A percentile compares a stretch with the other conserved stretches of the same genome.
Conservation (phyloP, 2,797 vertebrate species). For the Syndactyla subalaris region DNA sequence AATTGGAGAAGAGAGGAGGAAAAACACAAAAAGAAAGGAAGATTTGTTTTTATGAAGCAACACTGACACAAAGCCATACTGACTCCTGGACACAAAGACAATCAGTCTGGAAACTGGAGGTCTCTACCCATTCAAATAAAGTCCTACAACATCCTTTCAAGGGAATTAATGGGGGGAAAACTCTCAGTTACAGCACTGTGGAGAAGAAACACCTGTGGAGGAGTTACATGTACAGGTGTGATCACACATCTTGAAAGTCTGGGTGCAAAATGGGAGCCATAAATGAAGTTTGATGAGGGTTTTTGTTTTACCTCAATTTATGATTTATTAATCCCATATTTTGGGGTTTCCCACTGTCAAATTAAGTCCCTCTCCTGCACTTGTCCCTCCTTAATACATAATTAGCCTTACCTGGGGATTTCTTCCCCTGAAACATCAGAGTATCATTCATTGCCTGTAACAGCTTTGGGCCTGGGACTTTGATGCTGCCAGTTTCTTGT, state of each 20-base stretch:
- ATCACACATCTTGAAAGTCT: background rate
- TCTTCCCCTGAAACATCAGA: background rate
- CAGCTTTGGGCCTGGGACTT: background rate
- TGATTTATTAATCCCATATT: background rate
- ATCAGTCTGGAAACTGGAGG: background rate
- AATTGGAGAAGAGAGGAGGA: background rate
- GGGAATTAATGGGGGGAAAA: background rate
- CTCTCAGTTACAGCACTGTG: background rate
- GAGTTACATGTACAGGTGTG: accelerated
- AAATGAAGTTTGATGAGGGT: background rate
- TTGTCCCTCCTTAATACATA: background rate
- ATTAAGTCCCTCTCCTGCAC: background rate
- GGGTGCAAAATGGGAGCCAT: background rate
- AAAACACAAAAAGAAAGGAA: background rate
- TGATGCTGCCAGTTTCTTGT: background rate
- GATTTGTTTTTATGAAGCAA: background rate
- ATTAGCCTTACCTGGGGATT: background rate
- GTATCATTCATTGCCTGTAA: background rate
- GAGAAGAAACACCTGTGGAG: accelerated
- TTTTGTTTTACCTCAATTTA: background rate
- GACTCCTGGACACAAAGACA: background rate
- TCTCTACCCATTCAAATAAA: background rate
- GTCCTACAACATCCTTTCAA: background rate
- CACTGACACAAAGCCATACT: accelerated
- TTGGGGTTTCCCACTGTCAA: background rate